phyloP scores from a whole-genome alignment of 2,888 invertebrate genomes.

The Odontothrips loti region DNA sequence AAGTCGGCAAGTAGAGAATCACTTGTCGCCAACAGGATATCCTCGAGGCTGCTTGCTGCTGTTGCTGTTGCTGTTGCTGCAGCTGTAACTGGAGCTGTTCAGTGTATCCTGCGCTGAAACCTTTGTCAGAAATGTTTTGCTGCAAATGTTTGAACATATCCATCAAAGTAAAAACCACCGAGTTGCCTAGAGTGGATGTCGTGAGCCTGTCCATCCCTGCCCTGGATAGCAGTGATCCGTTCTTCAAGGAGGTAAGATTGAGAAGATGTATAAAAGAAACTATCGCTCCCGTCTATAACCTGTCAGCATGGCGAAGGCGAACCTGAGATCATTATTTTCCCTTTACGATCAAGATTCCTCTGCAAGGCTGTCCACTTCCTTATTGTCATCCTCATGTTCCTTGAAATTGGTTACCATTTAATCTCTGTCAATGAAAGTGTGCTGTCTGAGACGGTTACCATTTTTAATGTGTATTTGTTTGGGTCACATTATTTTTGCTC shows the following conservation, averaged over 20 bases:
- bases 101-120: neutral
- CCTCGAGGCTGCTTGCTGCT: too few relatives aligned
- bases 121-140: neutral
- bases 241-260: conserved; percentile 4
- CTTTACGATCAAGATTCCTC: too few relatives aligned
- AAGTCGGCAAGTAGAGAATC: too few relatives aligned
- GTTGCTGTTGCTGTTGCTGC: too few relatives aligned
- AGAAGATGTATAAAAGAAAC: neutral
- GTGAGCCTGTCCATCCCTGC: neutral
- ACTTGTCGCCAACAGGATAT: too few relatives aligned
- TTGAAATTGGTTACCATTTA: neutral
- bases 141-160: conserved; percentile 16
- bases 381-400: too few relatives aligned
- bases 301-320: neutral
- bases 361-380: too few relatives aligned
- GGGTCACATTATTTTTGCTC: too few relatives aligned
- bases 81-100: too few relatives aligned
- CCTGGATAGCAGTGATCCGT: neutral
- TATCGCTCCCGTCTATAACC: neutral
- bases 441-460: neutral
- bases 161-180: neutral
- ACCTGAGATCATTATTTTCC: too few relatives aligned
- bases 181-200: neutral
- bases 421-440: neutral
- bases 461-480: neutral